phyloP scores from a whole-genome alignment of 2,888 invertebrate genomes.

The Branchipolynoe longqiensis region DNA sequence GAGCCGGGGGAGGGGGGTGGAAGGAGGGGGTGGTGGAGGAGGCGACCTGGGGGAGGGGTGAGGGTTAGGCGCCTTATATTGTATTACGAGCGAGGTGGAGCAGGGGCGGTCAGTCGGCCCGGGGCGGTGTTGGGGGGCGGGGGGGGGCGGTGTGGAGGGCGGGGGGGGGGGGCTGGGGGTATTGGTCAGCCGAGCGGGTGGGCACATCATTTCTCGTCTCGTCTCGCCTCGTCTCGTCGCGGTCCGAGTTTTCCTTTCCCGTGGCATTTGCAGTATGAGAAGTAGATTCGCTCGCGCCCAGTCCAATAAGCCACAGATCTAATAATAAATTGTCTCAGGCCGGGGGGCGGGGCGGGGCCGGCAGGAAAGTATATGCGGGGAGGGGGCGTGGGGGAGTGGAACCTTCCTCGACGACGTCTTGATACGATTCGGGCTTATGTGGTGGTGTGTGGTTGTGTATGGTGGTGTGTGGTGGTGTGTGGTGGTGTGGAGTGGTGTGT shows the following conservation, averaged over 20 bases:
- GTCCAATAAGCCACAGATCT: slow-evolving; percentile 38
- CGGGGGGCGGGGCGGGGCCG: background rate
- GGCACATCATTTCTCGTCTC: slow-evolving; percentile 46
- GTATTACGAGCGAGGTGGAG: background rate
- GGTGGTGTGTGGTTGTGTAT: too few species aligned
- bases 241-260: too few species aligned
- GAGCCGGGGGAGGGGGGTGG: background rate
- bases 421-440: too few species aligned
- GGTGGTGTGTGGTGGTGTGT: too few species aligned
- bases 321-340: slow-evolving; percentile 42
- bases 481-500: too few species aligned
- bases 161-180: background rate
- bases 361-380: background rate
- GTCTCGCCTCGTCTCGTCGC: too few species aligned
- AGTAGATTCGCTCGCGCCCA: background rate
- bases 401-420: background rate
- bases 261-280: background rate
- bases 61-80: slow-evolving; percentile 1
- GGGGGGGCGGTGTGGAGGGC: background rate
- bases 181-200: slow-evolving; percentile 16
- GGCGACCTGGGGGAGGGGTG: too few species aligned
- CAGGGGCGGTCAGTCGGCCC: background rate
- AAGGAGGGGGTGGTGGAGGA: background rate
- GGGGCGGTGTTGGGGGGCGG: slow-evolving; percentile 4
- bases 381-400: background rate